Evolutionary conservation across 2,888 invertebrate genomes (phyloP).

Genomic region (Drosophila anceps): DNA sequence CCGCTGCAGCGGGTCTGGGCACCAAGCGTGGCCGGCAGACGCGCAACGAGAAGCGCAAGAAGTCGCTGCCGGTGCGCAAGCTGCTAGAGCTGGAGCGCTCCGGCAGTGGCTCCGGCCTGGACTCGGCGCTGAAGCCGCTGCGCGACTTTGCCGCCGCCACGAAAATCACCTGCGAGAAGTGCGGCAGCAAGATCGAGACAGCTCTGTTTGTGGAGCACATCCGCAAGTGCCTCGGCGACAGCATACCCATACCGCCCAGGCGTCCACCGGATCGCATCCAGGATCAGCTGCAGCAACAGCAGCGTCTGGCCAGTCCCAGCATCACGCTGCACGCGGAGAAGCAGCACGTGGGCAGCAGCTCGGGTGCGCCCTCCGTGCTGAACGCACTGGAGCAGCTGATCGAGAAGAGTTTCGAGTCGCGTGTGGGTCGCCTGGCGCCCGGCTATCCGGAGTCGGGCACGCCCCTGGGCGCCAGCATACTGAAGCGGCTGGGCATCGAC

Average conservation of each 20-base stretch:
- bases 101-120: constrained; percentile 86
- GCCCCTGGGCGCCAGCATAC: constrained; percentile 95
- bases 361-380: constrained; percentile 91
- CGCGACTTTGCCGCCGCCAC: constrained; percentile 88
- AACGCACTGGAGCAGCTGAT: constrained; percentile 98
- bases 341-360: constrained; percentile 86
- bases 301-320: constrained; percentile 86
- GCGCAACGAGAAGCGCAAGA: constrained; percentile 94
- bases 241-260: constrained; percentile 86
- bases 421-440: constrained; percentile 88
- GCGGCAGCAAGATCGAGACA: constrained; percentile 97
- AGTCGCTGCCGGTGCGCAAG: constrained; percentile 95
- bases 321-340: constrained; percentile 85
- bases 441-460: constrained; percentile 86
- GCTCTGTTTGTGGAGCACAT: constrained; percentile 97
- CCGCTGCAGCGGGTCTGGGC: constrained; percentile 7
- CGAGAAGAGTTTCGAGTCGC: constrained; percentile 97
- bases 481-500: constrained; percentile 96
- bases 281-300: constrained; percentile 86
- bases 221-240: constrained; percentile 94
- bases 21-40: constrained; percentile 90
- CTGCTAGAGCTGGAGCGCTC: constrained; percentile 93
- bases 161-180: constrained; percentile 97
- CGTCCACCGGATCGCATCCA: constrained; percentile 86
- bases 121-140: constrained; percentile 84